Evolutionary conservation across 2,888 invertebrate species (phyloP).

Genomic region (Orgyia antiqua): DNA sequence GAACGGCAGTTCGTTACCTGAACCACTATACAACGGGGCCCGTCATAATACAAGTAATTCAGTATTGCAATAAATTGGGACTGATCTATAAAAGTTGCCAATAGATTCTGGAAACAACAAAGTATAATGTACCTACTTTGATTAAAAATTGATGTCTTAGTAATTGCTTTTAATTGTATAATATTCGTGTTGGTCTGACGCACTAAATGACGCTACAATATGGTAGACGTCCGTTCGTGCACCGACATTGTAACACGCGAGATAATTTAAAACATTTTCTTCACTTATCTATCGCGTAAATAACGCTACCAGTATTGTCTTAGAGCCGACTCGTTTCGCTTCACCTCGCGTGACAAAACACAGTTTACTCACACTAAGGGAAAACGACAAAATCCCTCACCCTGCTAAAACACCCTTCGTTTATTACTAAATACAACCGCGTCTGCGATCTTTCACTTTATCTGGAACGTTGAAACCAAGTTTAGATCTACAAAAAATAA

Average conservation of each 20-base stretch:
- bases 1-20: no score
- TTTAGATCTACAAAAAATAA: conserved; percentile 30
- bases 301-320: conserved; percentile 55
- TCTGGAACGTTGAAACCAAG: conserved; percentile 12
- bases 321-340: conserved; percentile 47
- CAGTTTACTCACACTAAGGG: conserved; percentile 43
- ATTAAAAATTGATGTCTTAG: no score
- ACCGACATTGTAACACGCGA: conserved; percentile 36
- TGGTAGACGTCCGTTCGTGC: conserved; percentile 27
- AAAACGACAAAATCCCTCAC: conserved; percentile 54
- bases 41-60: no score
- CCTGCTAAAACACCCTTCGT: conserved; percentile 9
- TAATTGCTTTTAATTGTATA: no score
- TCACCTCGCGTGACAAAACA: conserved; percentile 54
- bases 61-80: no score
- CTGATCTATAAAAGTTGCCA: no score
- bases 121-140: no score
- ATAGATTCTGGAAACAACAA: no score
- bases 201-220: conserved; percentile 26
- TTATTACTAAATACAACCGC: conserved; percentile 10
- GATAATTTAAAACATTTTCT: conserved; percentile 59
- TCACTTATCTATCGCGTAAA: conserved; percentile 60
- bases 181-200: conserved; percentile 35
- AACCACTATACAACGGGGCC: no score
- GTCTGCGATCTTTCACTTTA: conserved; percentile 17